Evolutionary conservation across 2,113 vertebrate species (phyloP).

Genomic region (Psophia crepitans): DNA sequence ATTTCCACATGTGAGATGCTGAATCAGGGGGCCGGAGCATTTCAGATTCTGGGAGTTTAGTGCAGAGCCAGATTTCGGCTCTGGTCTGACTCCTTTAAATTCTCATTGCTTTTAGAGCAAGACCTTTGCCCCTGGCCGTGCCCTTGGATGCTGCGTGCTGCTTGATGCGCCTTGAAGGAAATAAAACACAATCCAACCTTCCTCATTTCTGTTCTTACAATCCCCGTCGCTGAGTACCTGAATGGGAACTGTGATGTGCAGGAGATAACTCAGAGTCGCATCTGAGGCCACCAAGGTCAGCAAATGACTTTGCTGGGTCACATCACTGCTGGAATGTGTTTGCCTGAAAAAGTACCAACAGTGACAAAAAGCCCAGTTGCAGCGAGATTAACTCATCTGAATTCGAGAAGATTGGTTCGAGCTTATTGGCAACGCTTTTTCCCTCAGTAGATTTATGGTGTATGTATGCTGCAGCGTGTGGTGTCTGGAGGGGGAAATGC

Average conservation of each 20-base stretch:
- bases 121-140: background rate
- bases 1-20: constrained; percentile 37
- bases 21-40: background rate
- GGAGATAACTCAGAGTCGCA: background rate
- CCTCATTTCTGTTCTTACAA: background rate
- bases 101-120: background rate
- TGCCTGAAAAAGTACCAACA: background rate
- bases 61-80: background rate
- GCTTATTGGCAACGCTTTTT: background rate
- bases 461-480: too few species aligned
- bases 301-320: background rate
- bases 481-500: background rate
- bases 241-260: background rate
- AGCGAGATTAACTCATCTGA: background rate
- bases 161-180: background rate
- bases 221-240: background rate
- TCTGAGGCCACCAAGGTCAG: background rate
- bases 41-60: background rate
- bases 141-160: background rate
- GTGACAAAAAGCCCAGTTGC: background rate
- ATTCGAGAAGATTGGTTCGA: background rate
- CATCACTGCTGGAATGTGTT: background rate
- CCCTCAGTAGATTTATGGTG: background rate
- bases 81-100: background rate
- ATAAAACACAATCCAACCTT: background rate